Base-by-base conservation (phyloP, 2,888 invertebrate genomes). In the Agonopterix subpropinquella region DNA sequence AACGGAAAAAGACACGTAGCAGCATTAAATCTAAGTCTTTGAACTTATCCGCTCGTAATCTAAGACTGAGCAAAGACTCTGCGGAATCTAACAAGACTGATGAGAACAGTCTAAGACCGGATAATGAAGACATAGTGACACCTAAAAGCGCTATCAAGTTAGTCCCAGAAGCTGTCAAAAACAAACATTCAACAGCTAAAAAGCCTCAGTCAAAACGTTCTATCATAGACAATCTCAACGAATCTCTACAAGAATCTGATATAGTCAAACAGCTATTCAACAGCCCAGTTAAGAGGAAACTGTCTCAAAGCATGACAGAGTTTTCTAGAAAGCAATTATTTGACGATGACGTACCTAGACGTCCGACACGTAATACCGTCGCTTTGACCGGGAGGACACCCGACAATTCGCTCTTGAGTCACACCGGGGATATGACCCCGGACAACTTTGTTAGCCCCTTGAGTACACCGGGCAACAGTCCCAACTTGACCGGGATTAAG, bases 291-390 rank as follows among this genome's bases (percentile, higher is more conserved):
- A 89, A 87, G 48, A 67, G 89, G 48, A 89, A 88, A 51, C 62
- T 89, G n/a, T 89, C 89, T 1, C 85, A 77, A 45, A 89, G 89
- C 45, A 87, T 89, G 80, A 80, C 74, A 0, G 85, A 88, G 51
- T 85, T 80, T 55, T 81, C 80, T 2, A 62, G 72, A 11, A 76
- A 64, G 41, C 73, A 73, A 4, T 53, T 73, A 2, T 65, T 68
- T 1, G 77, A 81, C 1, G 78, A 78, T 2, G 75, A 72, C 2
- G 50, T 43, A 1, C 53, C 54, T 0, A 55, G 51, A 13, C 60
- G 66, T 8, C 65, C 61, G 1, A 62, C 70, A 0, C 64, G 79
- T 0, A 62, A 70, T 42, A 73, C 77, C 0, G 49, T 67, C 13
- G 75, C 76, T 0, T 8, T 60, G 10, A 51, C 62, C 0, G 70